These are phyloP conservation scores for Hydrotaea cyrtoneurina DNA, from an alignment of 2,888 invertebrate species.

Conservation along the genomic window DNA sequence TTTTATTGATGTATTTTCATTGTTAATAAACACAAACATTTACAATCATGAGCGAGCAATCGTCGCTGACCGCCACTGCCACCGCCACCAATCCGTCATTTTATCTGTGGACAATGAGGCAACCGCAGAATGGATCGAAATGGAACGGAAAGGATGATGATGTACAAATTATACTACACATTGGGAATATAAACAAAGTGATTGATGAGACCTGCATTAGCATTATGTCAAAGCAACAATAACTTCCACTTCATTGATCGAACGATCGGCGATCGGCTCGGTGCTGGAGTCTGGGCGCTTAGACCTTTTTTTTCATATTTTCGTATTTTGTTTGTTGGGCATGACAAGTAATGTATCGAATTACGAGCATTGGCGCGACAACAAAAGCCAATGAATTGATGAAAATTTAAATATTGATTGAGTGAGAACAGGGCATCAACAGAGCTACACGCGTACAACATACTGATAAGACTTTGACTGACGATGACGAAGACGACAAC, in stretches of 20 bases:
- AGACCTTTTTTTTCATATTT: not conserved
- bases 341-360: conserved; percentile 1
- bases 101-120: not conserved
- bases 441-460: not conserved
- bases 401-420: conserved; percentile 33
- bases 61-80: not conserved
- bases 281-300: not conserved
- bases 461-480: not conserved
- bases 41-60: not conserved
- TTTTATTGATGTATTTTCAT: conserved; percentile 38
- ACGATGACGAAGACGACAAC: not conserved
- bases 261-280: not conserved
- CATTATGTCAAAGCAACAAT: conserved; percentile 50
- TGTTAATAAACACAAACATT: conserved; percentile 36
- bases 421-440: conserved; percentile 21
- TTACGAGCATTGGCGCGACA: not conserved
- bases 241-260: conserved; percentile 39
- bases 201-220: conserved; percentile 60
- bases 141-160: conserved; percentile 1
- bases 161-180: conserved; percentile 13
- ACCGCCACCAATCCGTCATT: conserved; percentile 21
- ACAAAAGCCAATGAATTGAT: not conserved
- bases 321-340: not conserved
- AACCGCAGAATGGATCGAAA: not conserved
- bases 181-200: conserved; percentile 41